Base-by-base conservation (phyloP, 2,888 invertebrate genomes). In the Drosophila mulleri region DNA sequence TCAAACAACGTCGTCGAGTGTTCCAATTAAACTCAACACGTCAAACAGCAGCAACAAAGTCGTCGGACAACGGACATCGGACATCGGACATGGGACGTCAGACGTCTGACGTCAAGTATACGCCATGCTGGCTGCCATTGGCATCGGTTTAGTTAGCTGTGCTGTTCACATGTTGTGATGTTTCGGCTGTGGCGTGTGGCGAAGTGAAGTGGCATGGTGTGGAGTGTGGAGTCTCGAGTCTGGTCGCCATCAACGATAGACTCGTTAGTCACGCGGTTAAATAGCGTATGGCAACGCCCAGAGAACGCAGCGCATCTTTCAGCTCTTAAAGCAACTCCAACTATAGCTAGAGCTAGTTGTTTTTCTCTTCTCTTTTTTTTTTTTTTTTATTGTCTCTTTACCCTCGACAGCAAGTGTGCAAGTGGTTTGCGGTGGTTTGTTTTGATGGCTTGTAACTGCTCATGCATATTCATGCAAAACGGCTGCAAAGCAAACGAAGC, bases 11-110 rank as follows among this genome's bases (percentile, higher is more conserved):
- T 67, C 82, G 80, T 69, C 71, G 85, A 85, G 89, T 89, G 88
- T 78, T 88, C 89, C 89, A 85, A 85, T 85, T 85, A 85, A 85
- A 87, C 85, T 82, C 85, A 75, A 85, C 89, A 84, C 89, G 89
- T 87, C 85, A 84, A 89, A 80, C 80, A 87, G 84, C 85, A 82
- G 71, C 77, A 68, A 29, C 59, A 65, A 59, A 59, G 59, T 59
- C 37, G 37, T 18, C 37, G 47, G 47, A 26, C 58, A 37, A 0
- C 47, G 47, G 47, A 16, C 47, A 14, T 0, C 29, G 77, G 44
- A 44, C 35, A 32, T 0, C 26, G 32, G 37, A 58, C 57, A 72
- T 66, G 82, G 70, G 72, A 75, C 83, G 72, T 86, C 87, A 88
- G 29, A 64, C 57, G 73, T 66, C 83, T 70, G 71, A 75, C 83